Evolutionary conservation across 2,888 invertebrate species (phyloP).

Genomic region (Pseudococcus viburni): DNA sequence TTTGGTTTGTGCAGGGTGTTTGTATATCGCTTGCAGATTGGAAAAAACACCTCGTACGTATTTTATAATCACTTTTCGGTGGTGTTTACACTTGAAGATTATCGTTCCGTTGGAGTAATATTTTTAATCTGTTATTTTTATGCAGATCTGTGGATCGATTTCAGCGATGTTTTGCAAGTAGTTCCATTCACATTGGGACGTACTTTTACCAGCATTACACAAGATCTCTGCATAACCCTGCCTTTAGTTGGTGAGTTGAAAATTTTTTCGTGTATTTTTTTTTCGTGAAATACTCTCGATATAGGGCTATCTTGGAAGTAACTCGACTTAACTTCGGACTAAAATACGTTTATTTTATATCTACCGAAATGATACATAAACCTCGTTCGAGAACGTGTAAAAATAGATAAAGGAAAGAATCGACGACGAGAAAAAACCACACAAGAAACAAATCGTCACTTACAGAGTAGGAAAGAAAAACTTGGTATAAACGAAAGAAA

Average conservation of each 20-base stretch:
- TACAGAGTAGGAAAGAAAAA: background rate
- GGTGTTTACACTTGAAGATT: background rate
- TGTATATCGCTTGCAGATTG: constrained; percentile 96
- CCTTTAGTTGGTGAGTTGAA: constrained; percentile 72
- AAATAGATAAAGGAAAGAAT: background rate
- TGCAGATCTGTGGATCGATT: constrained; percentile 89
- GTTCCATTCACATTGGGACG: constrained; percentile 92
- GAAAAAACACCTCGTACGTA: constrained; percentile 93
- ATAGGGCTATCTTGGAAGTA: too few relatives aligned
- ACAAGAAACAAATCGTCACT: background rate
- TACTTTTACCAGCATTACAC: constrained; percentile 89
- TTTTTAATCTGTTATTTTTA: background rate
- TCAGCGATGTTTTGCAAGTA: constrained; percentile 95
- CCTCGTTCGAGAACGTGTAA: background rate
- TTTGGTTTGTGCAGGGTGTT: constrained; percentile 95
- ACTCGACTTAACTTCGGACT: background rate
- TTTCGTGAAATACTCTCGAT: background rate
- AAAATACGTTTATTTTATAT: background rate
- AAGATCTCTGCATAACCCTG: constrained; percentile 90
- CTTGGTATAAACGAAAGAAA: background rate
- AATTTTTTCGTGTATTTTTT: background rate
- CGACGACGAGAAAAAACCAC: background rate
- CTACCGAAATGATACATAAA: background rate
- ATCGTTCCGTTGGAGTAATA: background rate
- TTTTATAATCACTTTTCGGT: too few relatives aligned